phyloP scores from a whole-genome alignment of 2,797 vertebrate species.

The Remorina albescens region DNA sequence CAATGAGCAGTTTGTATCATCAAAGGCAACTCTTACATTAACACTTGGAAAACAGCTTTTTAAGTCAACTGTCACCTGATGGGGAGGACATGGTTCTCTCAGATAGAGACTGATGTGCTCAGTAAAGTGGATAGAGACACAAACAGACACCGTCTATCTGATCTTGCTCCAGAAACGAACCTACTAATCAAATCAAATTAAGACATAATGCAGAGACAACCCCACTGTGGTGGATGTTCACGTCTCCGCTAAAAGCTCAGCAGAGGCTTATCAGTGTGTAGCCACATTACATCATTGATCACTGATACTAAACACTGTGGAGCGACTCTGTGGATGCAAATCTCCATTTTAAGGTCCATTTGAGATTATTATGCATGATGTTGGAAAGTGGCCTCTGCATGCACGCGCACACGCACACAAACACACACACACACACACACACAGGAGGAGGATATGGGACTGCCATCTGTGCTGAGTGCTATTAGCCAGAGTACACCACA shows the following conservation, averaged over 20 bases:
- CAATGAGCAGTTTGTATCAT: neutral
- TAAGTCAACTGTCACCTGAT: neutral
- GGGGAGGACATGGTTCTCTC: neutral
- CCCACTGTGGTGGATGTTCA: constrained; percentile 6
- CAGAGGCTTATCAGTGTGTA: constrained; percentile 36
- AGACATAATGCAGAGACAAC: neutral
- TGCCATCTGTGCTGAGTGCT: constrained; percentile 70
- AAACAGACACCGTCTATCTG: constrained; percentile 7
- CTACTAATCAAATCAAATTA: constrained; percentile 19
- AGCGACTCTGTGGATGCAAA: constrained; percentile 26
- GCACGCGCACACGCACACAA: neutral
- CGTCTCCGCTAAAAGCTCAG: constrained; percentile 21
- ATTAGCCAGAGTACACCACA: constrained; percentile 72
- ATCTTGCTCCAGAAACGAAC: constrained; percentile 9
- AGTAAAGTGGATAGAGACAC: neutral
- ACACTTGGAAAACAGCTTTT: neutral
- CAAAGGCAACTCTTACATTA: neutral
- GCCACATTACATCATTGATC: constrained; percentile 52
- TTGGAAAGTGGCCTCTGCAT: constrained; percentile 45
- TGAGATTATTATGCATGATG: constrained; percentile 66
- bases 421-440: neutral
- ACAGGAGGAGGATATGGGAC: constrained; percentile 28
- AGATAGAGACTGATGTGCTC: constrained; percentile 15
- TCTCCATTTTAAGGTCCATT: constrained; percentile 71
- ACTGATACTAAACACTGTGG: constrained; percentile 43